Base-by-base conservation (phyloP, 2,113 vertebrate genomes). In the Solenodon paradoxus region DNA sequence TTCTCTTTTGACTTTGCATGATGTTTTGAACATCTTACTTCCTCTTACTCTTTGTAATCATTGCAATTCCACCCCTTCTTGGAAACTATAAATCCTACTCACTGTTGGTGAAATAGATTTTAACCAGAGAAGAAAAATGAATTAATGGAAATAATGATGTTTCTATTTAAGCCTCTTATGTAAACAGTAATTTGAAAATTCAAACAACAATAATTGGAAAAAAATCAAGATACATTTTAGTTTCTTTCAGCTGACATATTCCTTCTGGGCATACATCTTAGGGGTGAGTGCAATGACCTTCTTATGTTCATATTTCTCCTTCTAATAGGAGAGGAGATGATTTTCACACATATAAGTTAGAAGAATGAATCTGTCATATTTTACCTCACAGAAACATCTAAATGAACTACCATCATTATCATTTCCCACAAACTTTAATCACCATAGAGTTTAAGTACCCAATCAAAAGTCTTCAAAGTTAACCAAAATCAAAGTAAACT, bases 331-430 rank as follows among this genome's bases (percentile, higher is more conserved):
- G 1, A 91, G 78, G 30, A 92, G 68, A 61, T 30, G 69, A 94
- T 51, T 92, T 92, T 92, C 64, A 57, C 40, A 19, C 13, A 66
- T 38, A 51, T 51, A 30, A 53, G 15, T 92, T 89, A 93, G 94
- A 96, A 51, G 68, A 92, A 66, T 92, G 53, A 81, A 35, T 74
- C 88, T 95, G 90, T 49, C 92, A 38, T 47, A 22, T 59, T 7
- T 93, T 78, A 42, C 7, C 20, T 74, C 47, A 42, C 9, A 2
- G 32, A 40, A 88, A 7, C 16, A 28, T 92, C 53, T 92, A 86
- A 89, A 81, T 93, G 51, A 89, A 93, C 85, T 53, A 5, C 5
- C 49, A 51, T 0, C 38, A 19, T 55, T 71, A 68, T 24, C 11
- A 40, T 82, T 85, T 93, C 51, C 59, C 59, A 61, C 3, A 72